Conservation (phyloP, 2,888 invertebrate species). For the Melinopterus prodromus region DNA sequence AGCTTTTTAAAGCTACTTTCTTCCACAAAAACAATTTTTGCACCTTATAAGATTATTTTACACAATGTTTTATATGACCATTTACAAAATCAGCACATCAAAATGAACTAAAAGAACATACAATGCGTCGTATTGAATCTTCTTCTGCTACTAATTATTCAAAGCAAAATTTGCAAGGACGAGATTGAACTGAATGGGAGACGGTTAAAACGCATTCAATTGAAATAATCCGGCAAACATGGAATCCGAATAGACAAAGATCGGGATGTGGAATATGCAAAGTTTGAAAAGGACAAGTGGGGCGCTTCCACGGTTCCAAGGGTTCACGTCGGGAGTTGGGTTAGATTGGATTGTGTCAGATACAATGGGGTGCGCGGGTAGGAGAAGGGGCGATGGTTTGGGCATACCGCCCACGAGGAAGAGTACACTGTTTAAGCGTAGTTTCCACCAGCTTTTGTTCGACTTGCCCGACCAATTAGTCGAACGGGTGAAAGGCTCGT, state of each 20-base stretch:
- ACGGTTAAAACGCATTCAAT: slow-evolving; percentile 17
- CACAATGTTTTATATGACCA: no score
- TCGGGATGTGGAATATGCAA: slow-evolving; percentile 30
- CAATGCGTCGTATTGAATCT: no score
- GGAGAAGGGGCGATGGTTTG: slow-evolving; percentile 32
- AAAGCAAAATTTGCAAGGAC: no score
- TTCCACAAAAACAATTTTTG: no score
- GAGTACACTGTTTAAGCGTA: slow-evolving; percentile 50
- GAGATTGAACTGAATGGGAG: not conserved
- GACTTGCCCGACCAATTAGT: slow-evolving; percentile 53
- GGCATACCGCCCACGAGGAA: slow-evolving; percentile 36
- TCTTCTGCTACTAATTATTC: no score
- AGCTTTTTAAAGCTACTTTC: no score
- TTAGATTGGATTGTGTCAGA: not conserved
- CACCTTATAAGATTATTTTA: no score
- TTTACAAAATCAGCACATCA: no score
- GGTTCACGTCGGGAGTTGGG: not conserved
- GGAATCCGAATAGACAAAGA: slow-evolving; percentile 37
- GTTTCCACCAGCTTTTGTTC: slow-evolving; percentile 52
- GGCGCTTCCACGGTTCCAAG: not conserved
- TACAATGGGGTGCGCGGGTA: slow-evolving; percentile 11
- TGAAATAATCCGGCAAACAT: slow-evolving; percentile 35
- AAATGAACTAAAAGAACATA: no score
- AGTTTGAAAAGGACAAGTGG: slow-evolving; percentile 23
- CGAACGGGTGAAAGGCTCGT: slow-evolving; percentile 52